Evolutionary conservation across 2,113 vertebrate genomes (phyloP).

Genomic region (Podarcis raffonei): DNA sequence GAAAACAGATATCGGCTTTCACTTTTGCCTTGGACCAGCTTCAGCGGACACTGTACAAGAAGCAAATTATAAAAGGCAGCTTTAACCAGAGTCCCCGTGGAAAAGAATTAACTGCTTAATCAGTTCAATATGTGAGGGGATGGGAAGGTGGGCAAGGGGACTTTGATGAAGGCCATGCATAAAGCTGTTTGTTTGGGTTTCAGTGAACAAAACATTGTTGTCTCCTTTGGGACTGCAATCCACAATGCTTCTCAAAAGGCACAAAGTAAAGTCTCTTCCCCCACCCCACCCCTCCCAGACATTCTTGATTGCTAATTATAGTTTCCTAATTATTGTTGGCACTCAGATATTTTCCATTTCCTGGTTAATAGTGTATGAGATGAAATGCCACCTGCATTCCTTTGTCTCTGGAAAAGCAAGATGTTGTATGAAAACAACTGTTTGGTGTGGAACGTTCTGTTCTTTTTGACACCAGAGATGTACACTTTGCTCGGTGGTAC

Average conservation of each 20-base stretch:
- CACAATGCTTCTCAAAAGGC: neutral
- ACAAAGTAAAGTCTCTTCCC: neutral
- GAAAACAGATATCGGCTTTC: neutral
- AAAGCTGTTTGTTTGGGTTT: neutral
- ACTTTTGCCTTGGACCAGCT: neutral
- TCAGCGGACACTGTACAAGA: neutral
- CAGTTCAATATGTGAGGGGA: neutral
- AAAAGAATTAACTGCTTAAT: neutral
- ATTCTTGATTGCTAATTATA: conserved; percentile 26
- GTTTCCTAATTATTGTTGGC: conserved; percentile 21
- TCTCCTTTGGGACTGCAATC: neutral
- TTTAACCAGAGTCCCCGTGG: neutral
- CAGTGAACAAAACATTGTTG: neutral
- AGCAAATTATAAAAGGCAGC: neutral
- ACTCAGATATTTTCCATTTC: conserved; percentile 25
- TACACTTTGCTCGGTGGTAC: neutral
- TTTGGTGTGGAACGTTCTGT: neutral
- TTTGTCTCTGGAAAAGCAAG: neutral
- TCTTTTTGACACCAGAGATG: neutral
- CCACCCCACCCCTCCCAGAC: neutral
- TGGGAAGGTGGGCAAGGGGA: neutral
- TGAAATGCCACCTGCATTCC: conserved; percentile 18
- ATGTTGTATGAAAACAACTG: conserved; percentile 1
- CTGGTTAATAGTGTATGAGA: conserved; percentile 6
- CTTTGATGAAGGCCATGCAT: neutral